These are phyloP conservation scores for Saimiri boliviensis DNA, from an alignment of 2,113 vertebrate genomes.

Conservation along the genomic window DNA sequence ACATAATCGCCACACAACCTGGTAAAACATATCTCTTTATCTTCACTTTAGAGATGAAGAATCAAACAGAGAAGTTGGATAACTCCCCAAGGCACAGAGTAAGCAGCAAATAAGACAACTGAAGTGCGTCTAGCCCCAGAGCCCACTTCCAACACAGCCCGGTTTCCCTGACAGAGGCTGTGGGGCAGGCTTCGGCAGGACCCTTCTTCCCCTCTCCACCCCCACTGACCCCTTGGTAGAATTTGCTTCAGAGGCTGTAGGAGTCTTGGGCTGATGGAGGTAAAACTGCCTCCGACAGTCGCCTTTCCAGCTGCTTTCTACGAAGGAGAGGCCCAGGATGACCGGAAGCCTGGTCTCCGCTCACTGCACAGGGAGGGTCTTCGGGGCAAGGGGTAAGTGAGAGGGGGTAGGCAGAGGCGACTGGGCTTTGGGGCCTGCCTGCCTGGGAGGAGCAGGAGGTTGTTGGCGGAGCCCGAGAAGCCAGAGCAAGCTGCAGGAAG, in stretches of 20 bases:
- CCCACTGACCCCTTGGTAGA: too few relatives aligned
- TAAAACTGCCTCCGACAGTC: not conserved
- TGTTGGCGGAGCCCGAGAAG: not conserved
- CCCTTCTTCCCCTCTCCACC: not conserved
- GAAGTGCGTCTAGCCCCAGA: not conserved
- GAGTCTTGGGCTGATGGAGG: not conserved
- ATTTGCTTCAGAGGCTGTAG: not conserved
- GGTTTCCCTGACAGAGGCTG: not conserved
- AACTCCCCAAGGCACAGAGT: not conserved
- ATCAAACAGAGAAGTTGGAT: not conserved
- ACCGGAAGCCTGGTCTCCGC: not conserved
- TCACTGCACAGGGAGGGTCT: not conserved
- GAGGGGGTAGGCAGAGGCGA: not conserved
- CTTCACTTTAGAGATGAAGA: conserved; percentile 1
- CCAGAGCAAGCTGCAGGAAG: not conserved
- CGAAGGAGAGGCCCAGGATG: not conserved
- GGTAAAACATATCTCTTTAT: not conserved
- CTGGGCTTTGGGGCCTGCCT: not conserved
- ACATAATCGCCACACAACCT: not conserved
- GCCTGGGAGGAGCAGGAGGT: not conserved
- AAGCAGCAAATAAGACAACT: not conserved
- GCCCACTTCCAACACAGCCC: not conserved
- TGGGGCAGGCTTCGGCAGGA: not conserved
- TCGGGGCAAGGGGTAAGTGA: not conserved
- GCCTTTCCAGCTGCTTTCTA: not conserved